Base-by-base conservation (phyloP, 2,797 vertebrate species). In the Liparis tanakae region DNA sequence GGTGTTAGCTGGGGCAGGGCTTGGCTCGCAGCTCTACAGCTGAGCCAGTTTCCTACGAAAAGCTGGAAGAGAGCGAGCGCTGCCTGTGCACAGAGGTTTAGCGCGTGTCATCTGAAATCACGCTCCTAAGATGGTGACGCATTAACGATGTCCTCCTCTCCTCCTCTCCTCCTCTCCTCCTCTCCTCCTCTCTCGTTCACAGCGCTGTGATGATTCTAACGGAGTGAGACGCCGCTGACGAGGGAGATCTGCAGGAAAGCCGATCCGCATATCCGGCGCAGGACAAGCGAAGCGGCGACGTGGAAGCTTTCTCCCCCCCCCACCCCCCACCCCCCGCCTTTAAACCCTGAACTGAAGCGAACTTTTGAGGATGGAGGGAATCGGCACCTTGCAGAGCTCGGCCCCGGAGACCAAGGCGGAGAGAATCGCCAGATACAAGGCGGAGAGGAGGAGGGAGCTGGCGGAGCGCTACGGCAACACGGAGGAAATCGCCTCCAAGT, bases 351-450 rank as follows among this genome's bases (percentile, higher is more conserved):
- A 70, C 41, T 7, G 10, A 43, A 10, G 37, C 39, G 9, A 63
- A 5, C 36, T 43, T 43, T 30, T 54, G 7, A 68, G 30, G 57
- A 94, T 95, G 94, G 94, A 94, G 69, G 90, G 85, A 37, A 50
- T 95, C 76, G 93, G 94, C 67, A 85, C 93, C 77, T 85, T 95
- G 68, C 91, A 93, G 83, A 92, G 86, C 80, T 91, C 92, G 4
- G 70, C 88, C 33, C 75, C 85, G 34, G 94, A 95, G 77, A 94
- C 94, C 59, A 95, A 95, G 87, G 95, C 95, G 5, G 95, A 95
- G 68, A 90, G 94, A n/a, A 96, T 96, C 1, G 95, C 95, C 30
- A 92, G 94, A 72, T 95, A 95, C 91, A 96, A 96, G 80, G 95
- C 94, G 2, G 95, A 95, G 50, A 88, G 95, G 74, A 93, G 94